Evolutionary conservation across 1,140 invertebrate genomes (phyloP), one percentile per base, ranked within the genome.

Genomic region (Lysiphlebus fabarum): DNA sequence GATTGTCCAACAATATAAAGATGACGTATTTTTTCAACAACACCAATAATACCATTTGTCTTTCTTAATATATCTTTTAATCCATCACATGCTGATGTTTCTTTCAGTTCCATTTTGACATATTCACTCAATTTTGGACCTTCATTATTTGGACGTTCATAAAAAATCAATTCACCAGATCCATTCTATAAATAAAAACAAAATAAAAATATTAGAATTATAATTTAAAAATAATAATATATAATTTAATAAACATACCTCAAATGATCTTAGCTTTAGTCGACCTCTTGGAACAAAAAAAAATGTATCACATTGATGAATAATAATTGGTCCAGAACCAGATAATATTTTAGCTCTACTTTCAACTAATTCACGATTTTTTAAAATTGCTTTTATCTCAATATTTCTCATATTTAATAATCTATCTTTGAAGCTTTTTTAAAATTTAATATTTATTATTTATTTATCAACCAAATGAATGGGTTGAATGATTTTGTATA

Each of bases 1-100:
- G 93, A 96, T 70, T 95, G 90, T 0, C 85, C 90, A 42, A 90
- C 80, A 68, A 95, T 79, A 63, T 86, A 95, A 5, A 97, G 77
- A 55, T 83, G 78, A 41, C 95, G 81, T 0, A 67, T 77, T 78
- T 96, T 95, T 60, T 83, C 84, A 4, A 95, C 85, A 33, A 80
- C 71, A 7, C 89, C 90, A 62, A 81, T 70, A 0, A 83, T 66
- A 7, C 90, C 90, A 58, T 90, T 78, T 5, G 87, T 83, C 56
- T 68, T 65, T 1, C 53, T 64, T 9, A 89, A 70, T 5, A 87
- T 80, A 34, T 76, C 68, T 66, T 75, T 65, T 4, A 87, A 55
- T 48, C 70, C 60, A 17, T 71, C 56, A 12, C 75, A 73, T 49
- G 67, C 71, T 53, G 76, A 65, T 9, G 62, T 12, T 64, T 69